Percentiles rank a stretch among this genome's conserved stretches.
These are phyloP conservation scores for Drepanosiphum platanoidis DNA, from an alignment of 2,888 invertebrate genomes.

Conservation along the genomic window DNA sequence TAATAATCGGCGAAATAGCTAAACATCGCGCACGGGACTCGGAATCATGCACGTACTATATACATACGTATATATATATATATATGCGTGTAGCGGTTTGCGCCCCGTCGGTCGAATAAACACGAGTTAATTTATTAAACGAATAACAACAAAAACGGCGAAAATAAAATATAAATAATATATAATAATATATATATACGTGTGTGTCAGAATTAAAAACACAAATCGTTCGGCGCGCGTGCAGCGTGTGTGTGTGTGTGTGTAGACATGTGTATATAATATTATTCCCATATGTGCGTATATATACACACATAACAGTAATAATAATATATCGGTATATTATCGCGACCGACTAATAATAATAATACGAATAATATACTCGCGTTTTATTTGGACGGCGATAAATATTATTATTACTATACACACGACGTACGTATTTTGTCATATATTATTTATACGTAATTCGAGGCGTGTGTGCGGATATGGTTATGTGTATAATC, in stretches of 20 bases:
- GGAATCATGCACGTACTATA: not conserved
- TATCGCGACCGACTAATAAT: not conserved
- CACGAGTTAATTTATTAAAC: constrained; percentile 29
- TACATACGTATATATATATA: no score
- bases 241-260: not conserved
- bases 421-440: not conserved
- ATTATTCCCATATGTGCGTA: not conserved
- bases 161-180: not conserved
- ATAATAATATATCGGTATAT: not conserved
- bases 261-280: not conserved
- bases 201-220: not conserved
- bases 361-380: not conserved
- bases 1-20: constrained; percentile 32
- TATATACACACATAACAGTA: not conserved
- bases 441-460: not conserved
- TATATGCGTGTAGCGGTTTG: not conserved
- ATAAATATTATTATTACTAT: not conserved
- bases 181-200: not conserved
- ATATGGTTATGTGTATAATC: no score
- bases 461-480: no score
- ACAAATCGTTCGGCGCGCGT: not conserved
- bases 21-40: not conserved
- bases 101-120: not conserved
- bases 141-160: not conserved
- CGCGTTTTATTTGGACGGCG: not conserved